Percentiles rank a stretch among this genome's conserved stretches.
These are phyloP conservation scores for Catocala fraxini DNA, from an alignment of 2,888 invertebrate species.

Conservation along the genomic window DNA sequence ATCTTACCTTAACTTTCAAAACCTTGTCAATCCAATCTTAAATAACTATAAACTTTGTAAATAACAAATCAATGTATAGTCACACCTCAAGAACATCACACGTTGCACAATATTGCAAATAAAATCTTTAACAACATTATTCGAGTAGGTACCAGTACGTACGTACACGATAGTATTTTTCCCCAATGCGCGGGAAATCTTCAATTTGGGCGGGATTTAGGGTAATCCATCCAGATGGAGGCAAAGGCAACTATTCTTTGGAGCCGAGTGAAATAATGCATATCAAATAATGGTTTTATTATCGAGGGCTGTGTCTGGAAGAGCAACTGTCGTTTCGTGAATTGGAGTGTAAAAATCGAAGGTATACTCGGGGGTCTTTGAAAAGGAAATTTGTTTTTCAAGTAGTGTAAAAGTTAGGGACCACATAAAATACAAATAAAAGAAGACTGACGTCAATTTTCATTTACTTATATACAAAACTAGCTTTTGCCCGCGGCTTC, in stretches of 20 bases:
- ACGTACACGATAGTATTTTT: constrained; percentile 35
- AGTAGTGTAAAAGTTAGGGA: too few species aligned
- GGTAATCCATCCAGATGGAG: constrained; percentile 64
- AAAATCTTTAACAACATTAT: constrained; percentile 15
- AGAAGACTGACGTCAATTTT: too few species aligned
- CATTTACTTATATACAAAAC: too few species aligned
- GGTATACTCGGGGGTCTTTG: not conserved
- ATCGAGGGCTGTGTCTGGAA: constrained; percentile 8
- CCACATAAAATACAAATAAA: too few species aligned
- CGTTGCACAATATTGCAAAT: constrained; percentile 11
- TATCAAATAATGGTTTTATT: constrained; percentile 39
- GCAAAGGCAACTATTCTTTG: constrained; percentile 39
- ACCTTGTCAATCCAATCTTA: too few species aligned
- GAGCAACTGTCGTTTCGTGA: constrained; percentile 11
- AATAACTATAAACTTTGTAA: too few species aligned
- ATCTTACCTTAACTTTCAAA: too few species aligned
- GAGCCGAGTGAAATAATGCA: constrained; percentile 43
- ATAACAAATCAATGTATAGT: too few species aligned
- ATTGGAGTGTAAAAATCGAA: constrained; percentile 5
- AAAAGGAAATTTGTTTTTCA: not conserved
- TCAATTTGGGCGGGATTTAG: constrained; percentile 66
- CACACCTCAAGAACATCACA: not conserved
- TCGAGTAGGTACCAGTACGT: not conserved
- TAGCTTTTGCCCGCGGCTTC: too few species aligned
- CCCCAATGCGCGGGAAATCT: constrained; percentile 50